These are phyloP conservation scores for Phaedon cochleariae DNA, from an alignment of 2,888 invertebrate species.

Conservation along the genomic window DNA sequence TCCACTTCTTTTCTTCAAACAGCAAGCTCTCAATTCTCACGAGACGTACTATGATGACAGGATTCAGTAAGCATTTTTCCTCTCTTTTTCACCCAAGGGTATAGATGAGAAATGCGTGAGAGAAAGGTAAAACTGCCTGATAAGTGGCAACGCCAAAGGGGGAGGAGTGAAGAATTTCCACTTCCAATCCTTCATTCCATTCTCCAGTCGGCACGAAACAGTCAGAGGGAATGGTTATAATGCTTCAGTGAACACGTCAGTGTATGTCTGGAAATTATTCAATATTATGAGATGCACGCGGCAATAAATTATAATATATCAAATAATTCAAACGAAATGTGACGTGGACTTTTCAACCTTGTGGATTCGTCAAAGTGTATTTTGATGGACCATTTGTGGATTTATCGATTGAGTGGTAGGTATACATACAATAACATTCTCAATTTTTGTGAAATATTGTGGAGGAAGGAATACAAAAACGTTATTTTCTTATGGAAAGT, in stretches of 20 bases:
- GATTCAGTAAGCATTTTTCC: conserved; percentile 46
- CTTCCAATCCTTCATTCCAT: conserved; percentile 53
- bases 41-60: conserved; percentile 55
- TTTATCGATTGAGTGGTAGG: neutral
- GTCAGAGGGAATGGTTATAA: conserved; percentile 29
- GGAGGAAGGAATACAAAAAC: conserved; percentile 26
- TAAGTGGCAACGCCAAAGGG: conserved; percentile 57
- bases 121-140: conserved; percentile 54
- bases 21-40: conserved; percentile 42
- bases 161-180: conserved; percentile 58
- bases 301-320: too few relatives aligned
- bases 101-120: conserved; percentile 47
- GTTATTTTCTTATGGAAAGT: conserved; percentile 28
- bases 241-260: neutral
- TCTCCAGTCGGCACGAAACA: conserved; percentile 54
- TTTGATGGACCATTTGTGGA: too few relatives aligned
- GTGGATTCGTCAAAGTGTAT: too few relatives aligned
- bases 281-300: too few relatives aligned
- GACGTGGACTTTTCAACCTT: too few relatives aligned
- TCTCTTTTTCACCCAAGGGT: conserved; percentile 54
- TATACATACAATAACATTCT: neutral
- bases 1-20: conserved; percentile 31
- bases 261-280: neutral
- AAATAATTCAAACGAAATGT: too few relatives aligned
- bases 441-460: conserved; percentile 12